A percentile compares a stretch with the other conserved stretches of the same genome.
Evolutionary conservation across 2,888 invertebrate species (phyloP).

Genomic region (Diarsia dahlii): DNA sequence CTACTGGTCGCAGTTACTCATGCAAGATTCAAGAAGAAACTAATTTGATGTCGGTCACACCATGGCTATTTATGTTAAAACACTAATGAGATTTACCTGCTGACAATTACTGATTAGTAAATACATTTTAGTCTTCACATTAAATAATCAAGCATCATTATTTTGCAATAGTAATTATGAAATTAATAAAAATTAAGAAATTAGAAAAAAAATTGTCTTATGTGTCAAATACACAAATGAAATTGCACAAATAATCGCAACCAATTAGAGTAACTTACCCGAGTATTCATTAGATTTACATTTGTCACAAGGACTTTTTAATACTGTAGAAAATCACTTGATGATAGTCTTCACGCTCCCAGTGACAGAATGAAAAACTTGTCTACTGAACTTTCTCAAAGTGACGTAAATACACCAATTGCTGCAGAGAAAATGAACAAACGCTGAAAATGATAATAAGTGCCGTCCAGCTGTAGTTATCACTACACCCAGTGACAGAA

Average conservation of each 20-base stretch:
- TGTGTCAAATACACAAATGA: too few species aligned
- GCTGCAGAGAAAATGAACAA: neutral
- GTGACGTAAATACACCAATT: neutral
- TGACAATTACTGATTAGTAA: slow-evolving; percentile 3
- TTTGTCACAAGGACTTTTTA: too few species aligned
- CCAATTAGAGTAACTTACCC: too few species aligned
- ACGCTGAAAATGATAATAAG: neutral
- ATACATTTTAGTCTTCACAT: neutral
- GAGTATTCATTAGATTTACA: too few species aligned
- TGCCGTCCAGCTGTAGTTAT: slow-evolving; percentile 4
- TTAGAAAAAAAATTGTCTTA: too few species aligned
- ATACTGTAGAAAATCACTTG: neutral
- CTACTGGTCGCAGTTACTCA: neutral
- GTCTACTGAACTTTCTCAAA: slow-evolving; percentile 59
- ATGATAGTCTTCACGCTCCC: slow-evolving; percentile 38
- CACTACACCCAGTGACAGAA: slow-evolving; percentile 44
- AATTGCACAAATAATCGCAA: too few species aligned
- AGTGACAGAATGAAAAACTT: slow-evolving; percentile 43
- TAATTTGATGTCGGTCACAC: neutral
- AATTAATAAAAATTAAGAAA: too few species aligned
- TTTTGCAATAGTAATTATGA: neutral
- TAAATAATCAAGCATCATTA: neutral
- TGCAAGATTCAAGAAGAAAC: neutral
- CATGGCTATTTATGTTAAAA: neutral
- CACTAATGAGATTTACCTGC: neutral